Base-by-base conservation (phyloP, 2,888 invertebrate species). In the Branchipolynoe longqiensis region DNA sequence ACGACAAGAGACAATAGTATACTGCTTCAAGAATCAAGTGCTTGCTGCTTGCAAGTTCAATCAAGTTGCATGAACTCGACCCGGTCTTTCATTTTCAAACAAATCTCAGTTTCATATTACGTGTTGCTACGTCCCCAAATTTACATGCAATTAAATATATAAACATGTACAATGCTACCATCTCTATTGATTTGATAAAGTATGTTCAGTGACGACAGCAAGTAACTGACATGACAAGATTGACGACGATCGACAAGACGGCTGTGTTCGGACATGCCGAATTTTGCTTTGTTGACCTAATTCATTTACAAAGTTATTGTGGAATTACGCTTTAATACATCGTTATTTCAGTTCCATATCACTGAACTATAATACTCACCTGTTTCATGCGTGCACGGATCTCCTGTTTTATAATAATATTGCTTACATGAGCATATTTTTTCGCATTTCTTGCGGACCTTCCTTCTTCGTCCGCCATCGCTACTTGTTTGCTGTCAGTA, bases 401-500 rank as follows among this genome's bases (percentile, higher is more conserved):
- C 87, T 90, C 91, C 89, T 91, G 91, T 86, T 90, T 89, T 36
- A 90, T 86, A 56, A 90, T 86, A 74, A 92, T 91, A 83, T 90
- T 89, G 64, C 89, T 88, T 33, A 91, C 86, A 85, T 90, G 89
- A 18, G 90, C 90, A 82, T 89, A 89, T 87, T 91, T 92, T 82
- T 90, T 88, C 22, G 89, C 87, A 84, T 41, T 54, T 56, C 84
- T 28, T 6, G 62, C 14, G 4, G 83, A 83, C 22, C 38, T 36
- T 36, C 40, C 33, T n/a, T 64, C 83, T 14, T 59, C 62, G 54
- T 84, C 84, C 73, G 69, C 84, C 84, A 84, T 84, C 33, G 41
- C 33, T 54, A 36, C 59, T 36, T 56, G 82, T 82, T 82, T 31
- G 54, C 41, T 56, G 82, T 82, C 56, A 82, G 58, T 12, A 36